These are phyloP conservation scores for Lepisosteus oculatus DNA, from an alignment of 2,113 vertebrate genomes.

Conservation along the genomic window DNA sequence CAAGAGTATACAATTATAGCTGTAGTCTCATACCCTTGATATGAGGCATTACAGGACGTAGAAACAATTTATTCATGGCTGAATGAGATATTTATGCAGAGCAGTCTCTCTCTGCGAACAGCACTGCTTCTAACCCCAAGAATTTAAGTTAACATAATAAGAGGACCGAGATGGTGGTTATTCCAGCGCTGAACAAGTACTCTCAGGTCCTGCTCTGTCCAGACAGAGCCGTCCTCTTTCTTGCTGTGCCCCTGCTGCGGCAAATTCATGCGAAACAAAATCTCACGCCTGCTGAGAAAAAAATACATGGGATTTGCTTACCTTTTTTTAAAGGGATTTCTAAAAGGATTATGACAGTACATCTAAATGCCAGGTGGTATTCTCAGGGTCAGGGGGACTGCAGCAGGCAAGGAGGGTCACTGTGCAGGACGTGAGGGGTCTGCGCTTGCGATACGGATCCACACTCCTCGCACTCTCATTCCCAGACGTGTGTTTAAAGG, in stretches of 20 bases:
- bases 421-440: not conserved
- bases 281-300: conserved; percentile 9
- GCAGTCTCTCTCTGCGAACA: no score
- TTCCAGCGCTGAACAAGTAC: no score
- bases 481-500: not conserved
- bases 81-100: no score
- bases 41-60: no score
- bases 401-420: not conserved
- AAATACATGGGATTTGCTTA: conserved; percentile 29
- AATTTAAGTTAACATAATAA: no score
- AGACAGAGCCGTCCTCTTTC: not conserved
- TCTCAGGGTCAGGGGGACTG: not conserved
- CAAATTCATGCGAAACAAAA: conserved; percentile 27
- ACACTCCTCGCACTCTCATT: not conserved
- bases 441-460: not conserved
- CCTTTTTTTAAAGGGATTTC: conserved; percentile 29
- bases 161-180: no score
- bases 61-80: no score
- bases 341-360: conserved; percentile 30
- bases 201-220: no score
- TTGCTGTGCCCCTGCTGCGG: conserved; percentile 4
- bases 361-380: conserved; percentile 24
- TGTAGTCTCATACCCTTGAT: no score
- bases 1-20: no score
- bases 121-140: no score